phyloP scores from a whole-genome alignment of 2,888 invertebrate species.

The Calameuta filiformis region DNA sequence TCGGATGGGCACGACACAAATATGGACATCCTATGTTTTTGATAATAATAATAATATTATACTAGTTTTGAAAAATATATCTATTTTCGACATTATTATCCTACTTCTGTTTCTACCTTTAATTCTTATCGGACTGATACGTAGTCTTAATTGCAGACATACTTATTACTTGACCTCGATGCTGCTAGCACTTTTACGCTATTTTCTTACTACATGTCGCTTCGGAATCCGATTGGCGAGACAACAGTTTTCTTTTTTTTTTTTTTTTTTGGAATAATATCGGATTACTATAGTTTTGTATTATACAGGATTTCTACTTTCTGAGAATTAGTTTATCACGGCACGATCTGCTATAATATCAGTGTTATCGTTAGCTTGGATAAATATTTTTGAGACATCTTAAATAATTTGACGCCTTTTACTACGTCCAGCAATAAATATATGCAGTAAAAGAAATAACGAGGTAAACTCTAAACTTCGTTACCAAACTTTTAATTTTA shows the following conservation, averaged over 20 bases:
- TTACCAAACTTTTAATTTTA: too few relatives aligned
- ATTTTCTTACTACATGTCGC: background rate
- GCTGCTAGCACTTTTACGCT: background rate
- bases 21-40: background rate
- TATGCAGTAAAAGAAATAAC: too few relatives aligned
- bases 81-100: background rate
- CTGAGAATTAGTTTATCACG: too few relatives aligned
- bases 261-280: background rate
- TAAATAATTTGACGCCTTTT: background rate
- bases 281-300: too few relatives aligned
- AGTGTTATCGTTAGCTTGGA: too few relatives aligned
- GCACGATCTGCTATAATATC: too few relatives aligned
- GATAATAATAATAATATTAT: background rate
- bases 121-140: background rate
- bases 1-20: background rate
- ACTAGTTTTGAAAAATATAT: background rate
- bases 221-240: background rate
- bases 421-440: too few relatives aligned
- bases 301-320: too few relatives aligned
- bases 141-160: background rate
- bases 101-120: background rate
- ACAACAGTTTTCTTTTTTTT: background rate
- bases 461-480: too few relatives aligned
- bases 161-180: background rate
- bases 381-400: background rate